phyloP scores from a whole-genome alignment of 1,140 invertebrate species.

The Pollicipes pollicipes region DNA sequence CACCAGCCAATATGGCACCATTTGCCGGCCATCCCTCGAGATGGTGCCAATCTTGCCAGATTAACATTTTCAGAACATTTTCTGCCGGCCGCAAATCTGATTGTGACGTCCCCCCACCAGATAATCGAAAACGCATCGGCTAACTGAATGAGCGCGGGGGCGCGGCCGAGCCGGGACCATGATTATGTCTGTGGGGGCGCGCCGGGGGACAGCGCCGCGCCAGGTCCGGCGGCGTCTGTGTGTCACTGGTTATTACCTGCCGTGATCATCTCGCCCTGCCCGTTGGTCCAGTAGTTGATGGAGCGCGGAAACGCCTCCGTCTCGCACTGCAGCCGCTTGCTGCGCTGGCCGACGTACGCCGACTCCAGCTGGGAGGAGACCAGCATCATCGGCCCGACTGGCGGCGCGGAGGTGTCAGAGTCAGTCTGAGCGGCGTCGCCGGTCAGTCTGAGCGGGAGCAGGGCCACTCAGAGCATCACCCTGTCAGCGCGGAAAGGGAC shows the following conservation, averaged over 20 bases:
- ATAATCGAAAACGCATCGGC: neutral
- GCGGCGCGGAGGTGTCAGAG: conserved; percentile 8
- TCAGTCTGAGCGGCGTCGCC: conserved; percentile 1
- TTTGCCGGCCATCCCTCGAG: neutral
- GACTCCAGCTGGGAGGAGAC: conserved; percentile 19
- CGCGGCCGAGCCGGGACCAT: neutral
- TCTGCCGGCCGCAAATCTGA: neutral
- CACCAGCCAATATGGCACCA: conserved; percentile 10
- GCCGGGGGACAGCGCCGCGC: no score
- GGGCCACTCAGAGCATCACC: neutral
- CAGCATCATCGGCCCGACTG: conserved; percentile 19
- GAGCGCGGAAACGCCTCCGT: conserved; percentile 73
- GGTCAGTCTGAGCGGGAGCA: neutral
- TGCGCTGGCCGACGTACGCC: conserved; percentile 14
- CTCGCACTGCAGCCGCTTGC: conserved; percentile 41
- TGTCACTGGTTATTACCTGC: neutral
- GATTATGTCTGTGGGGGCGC: neutral
- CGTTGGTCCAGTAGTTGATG: conserved; percentile 24
- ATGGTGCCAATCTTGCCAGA: neutral
- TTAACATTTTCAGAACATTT: neutral
- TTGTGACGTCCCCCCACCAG: neutral
- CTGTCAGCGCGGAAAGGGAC: neutral
- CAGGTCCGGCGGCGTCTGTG: no score
- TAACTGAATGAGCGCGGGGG: neutral
- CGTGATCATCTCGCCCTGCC: conserved; percentile 22